phyloP scores from a whole-genome alignment of 2,113 vertebrate species.

The Anthoscopus minutus region DNA sequence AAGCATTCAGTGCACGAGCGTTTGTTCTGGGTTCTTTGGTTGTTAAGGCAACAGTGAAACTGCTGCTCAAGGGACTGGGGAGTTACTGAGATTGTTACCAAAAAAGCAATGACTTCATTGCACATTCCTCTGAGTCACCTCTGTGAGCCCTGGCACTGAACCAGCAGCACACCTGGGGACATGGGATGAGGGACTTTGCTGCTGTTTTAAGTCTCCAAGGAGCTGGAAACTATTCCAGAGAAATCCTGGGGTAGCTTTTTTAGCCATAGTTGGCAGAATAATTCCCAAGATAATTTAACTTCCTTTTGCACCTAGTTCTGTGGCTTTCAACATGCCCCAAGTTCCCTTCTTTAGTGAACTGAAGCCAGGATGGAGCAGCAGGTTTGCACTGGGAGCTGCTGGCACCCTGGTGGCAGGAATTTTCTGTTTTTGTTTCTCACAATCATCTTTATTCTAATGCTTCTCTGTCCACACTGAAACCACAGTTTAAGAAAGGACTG shows the following conservation, averaged over 20 bases:
- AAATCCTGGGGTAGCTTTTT: background rate
- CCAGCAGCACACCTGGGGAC: background rate
- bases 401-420: background rate
- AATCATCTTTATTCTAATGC: background rate
- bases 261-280: background rate
- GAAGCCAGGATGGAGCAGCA: background rate
- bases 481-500: background rate
- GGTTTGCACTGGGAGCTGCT: background rate
- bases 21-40: background rate
- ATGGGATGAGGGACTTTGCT: fast-evolving
- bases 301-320: background rate
- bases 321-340: fast-evolving
- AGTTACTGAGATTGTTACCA: background rate
- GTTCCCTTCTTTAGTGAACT: background rate
- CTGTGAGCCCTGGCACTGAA: background rate
- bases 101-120: background rate
- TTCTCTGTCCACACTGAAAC: background rate
- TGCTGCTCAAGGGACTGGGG: background rate
- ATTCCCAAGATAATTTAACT: background rate
- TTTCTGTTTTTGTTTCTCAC: background rate
- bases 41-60: background rate
- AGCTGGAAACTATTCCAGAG: background rate
- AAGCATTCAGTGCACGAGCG: fast-evolving
- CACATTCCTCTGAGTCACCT: background rate
- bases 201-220: background rate